phyloP scores from a whole-genome alignment of 2,797 vertebrate species.

The Xerus rutilus region DNA sequence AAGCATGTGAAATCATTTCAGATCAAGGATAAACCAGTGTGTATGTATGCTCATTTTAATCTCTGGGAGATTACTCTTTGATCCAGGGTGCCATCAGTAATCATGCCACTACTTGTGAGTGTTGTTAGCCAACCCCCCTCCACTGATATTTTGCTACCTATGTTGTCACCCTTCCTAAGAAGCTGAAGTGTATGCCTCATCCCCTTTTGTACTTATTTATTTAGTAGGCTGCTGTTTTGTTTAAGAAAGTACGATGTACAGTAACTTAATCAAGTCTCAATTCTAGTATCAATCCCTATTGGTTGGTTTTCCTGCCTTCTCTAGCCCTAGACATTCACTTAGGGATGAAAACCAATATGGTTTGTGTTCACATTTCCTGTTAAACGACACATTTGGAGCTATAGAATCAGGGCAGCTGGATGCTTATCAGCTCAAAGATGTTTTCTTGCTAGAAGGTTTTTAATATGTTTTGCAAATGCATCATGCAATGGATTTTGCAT shows the following conservation, averaged over 20 bases:
- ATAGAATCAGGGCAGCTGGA: slow-evolving; percentile 75
- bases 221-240: slow-evolving; percentile 76
- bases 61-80: slow-evolving; percentile 89
- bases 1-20: slow-evolving; percentile 79
- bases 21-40: slow-evolving; percentile 82
- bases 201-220: slow-evolving; percentile 86
- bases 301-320: slow-evolving; percentile 2
- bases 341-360: slow-evolving; percentile 42
- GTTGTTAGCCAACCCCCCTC: slow-evolving; percentile 80
- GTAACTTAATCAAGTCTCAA: slow-evolving; percentile 69
- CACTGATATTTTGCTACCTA: slow-evolving; percentile 74
- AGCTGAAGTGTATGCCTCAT: slow-evolving; percentile 58
- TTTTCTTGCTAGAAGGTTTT: slow-evolving; percentile 85
- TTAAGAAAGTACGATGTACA: slow-evolving; percentile 67
- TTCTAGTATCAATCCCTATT: slow-evolving; percentile 43
- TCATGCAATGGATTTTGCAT: slow-evolving; percentile 91
- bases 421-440: slow-evolving; percentile 52
- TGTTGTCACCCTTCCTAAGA: slow-evolving; percentile 80
- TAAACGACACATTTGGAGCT: slow-evolving; percentile 74
- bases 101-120: slow-evolving; percentile 82
- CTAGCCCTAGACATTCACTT: slow-evolving; percentile 51
- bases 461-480: slow-evolving; percentile 88
- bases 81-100: slow-evolving; percentile 89
- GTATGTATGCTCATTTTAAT: slow-evolving; percentile 85
- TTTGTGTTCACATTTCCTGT: slow-evolving; percentile 62